Percentiles rank a stretch among this genome's conserved stretches.
These are phyloP conservation scores for Carposina sasakii DNA, from an alignment of 1,140 invertebrate genomes.

Conservation along the genomic window DNA sequence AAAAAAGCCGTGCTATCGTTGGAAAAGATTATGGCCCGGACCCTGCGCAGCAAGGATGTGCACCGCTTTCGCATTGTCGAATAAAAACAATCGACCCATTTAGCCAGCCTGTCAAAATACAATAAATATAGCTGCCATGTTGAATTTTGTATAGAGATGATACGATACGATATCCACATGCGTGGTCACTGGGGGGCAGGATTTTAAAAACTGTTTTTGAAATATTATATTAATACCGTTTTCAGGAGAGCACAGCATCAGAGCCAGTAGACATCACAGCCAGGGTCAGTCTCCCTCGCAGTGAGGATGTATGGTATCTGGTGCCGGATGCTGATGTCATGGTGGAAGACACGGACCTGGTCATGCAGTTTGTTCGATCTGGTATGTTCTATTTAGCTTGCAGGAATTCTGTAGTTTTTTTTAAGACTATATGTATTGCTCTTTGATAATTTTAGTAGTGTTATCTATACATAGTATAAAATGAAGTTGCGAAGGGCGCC, in stretches of 20 bases:
- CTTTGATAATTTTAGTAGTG: background rate
- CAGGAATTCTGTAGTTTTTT: background rate
- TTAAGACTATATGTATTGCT: background rate
- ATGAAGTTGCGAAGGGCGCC: no score
- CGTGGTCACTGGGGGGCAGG: background rate
- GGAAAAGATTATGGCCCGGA: no score
- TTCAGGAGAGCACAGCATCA: background rate
- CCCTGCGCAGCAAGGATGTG: no score
- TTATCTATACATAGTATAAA: no score
- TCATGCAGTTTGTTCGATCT: conserved; percentile 18
- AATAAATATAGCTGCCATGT: no score
- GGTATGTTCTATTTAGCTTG: conserved; percentile 14
- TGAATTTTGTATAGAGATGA: background rate
- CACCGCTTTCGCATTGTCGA: no score
- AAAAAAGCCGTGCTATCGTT: no score
- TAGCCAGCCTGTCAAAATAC: no score
- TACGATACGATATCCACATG: background rate
- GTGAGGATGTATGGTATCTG: conserved; percentile 22
- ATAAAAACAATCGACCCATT: no score
- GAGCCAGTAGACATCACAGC: background rate
- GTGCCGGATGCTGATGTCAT: conserved; percentile 21
- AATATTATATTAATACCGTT: background rate
- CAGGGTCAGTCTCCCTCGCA: background rate
- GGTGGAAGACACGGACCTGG: conserved; percentile 19
- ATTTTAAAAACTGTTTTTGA: background rate